Conservation (phyloP, 2,888 invertebrate genomes). For the Drosophila kokeensis region DNA sequence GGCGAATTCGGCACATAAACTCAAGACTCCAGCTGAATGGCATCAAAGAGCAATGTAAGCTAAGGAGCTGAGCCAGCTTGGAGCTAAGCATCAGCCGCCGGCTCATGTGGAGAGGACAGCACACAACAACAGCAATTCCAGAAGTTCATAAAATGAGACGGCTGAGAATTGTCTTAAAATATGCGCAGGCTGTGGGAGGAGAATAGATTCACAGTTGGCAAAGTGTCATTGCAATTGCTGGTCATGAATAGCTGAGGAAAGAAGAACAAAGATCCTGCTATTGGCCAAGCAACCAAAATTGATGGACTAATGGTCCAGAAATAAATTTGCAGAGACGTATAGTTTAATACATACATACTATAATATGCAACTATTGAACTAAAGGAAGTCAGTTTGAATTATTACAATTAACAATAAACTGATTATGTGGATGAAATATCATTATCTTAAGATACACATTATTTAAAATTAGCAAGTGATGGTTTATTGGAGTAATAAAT, state of each 20-base stretch:
- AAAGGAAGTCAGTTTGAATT: not conserved
- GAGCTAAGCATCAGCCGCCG: constrained; percentile 34
- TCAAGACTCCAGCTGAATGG: constrained; percentile 24
- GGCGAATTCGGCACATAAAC: constrained; percentile 51
- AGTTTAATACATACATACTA: no score
- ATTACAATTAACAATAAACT: not conserved
- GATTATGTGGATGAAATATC: not conserved
- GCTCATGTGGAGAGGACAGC: constrained; percentile 37
- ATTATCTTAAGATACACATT: not conserved
- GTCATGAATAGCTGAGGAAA: not conserved
- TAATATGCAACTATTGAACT: not conserved
- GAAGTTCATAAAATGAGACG: constrained; percentile 53
- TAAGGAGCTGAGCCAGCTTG: constrained; percentile 4
- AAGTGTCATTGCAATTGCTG: constrained; percentile 39
- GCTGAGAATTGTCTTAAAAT: constrained; percentile 55
- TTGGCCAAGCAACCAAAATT: constrained; percentile 42
- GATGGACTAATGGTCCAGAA: constrained; percentile 3
- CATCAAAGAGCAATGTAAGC: constrained; percentile 30
- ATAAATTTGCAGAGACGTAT: not conserved
- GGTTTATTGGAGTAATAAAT: not conserved
- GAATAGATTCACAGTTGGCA: constrained; percentile 42
- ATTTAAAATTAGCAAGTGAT: not conserved
- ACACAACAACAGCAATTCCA: constrained; percentile 14
- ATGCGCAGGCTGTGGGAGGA: constrained; percentile 22
- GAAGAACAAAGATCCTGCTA: constrained; percentile 6